Percentiles rank a stretch among this genome's conserved stretches.
phyloP scores from a whole-genome alignment of 2,888 invertebrate genomes.

The Chromoteleia sp. region DNA sequence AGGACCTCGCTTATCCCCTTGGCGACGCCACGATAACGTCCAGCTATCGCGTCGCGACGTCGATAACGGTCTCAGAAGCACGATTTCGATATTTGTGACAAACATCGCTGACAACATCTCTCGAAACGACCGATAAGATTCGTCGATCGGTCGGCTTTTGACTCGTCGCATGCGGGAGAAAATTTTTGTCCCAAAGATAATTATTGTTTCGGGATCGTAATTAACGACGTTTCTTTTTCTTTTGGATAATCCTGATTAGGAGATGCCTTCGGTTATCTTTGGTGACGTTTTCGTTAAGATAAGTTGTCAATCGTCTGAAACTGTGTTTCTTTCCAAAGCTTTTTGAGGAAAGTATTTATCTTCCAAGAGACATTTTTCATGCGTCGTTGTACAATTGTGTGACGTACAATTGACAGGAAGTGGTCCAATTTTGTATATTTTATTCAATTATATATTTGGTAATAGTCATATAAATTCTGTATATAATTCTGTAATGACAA shows the following conservation, averaged over 20 bases:
- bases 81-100: conserved; percentile 25
- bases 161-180: conserved; percentile 7
- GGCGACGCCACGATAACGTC: background rate
- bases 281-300: background rate
- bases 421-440: too few relatives aligned
- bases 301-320: background rate
- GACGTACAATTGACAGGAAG: too few relatives aligned
- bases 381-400: too few relatives aligned
- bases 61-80: conserved; percentile 21
- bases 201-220: background rate
- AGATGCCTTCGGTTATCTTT: conserved; percentile 1
- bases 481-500: too few relatives aligned
- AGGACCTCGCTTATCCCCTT: background rate
- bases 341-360: too few relatives aligned
- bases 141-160: background rate
- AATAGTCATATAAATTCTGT: too few relatives aligned
- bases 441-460: too few relatives aligned
- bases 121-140: conserved; percentile 8
- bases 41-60: background rate
- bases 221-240: conserved; percentile 4
- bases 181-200: background rate
- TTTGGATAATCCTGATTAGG: conserved; percentile 10
- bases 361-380: too few relatives aligned
- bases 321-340: too few relatives aligned
- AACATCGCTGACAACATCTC: conserved; percentile 22